Conservation (phyloP, 2,888 invertebrate genomes). For the Ophonus ardosiacus region DNA sequence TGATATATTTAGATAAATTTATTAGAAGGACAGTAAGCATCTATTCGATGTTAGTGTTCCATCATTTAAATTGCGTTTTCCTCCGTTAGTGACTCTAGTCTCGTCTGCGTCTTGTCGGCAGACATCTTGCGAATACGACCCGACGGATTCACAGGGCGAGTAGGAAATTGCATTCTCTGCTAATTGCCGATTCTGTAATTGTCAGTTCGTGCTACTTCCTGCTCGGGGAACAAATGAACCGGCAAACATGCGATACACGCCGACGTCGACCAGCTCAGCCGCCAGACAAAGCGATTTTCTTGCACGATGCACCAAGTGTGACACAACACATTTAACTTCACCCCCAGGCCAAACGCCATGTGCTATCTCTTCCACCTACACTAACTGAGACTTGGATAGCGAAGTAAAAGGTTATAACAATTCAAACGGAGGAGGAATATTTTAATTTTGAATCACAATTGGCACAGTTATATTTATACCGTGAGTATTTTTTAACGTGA, state of each 20-base stretch:
- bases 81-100: too few species aligned
- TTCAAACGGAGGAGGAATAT: not conserved
- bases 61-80: too few species aligned
- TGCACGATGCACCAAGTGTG: conserved; percentile 40
- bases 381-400: not conserved
- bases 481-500: too few species aligned
- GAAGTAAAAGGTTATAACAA: not conserved
- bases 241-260: conserved; percentile 56
- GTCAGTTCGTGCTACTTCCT: conserved; percentile 60
- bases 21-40: too few species aligned
- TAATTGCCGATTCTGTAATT: conserved; percentile 63
- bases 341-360: not conserved
- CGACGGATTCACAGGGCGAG: conserved; percentile 13
- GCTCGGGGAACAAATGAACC: conserved; percentile 44
- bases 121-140: conserved; percentile 54
- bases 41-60: too few species aligned
- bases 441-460: too few species aligned
- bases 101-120: not conserved
- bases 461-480: too few species aligned
- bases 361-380: conserved; percentile 8
- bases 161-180: conserved; percentile 62
- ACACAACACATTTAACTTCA: conserved; percentile 26
- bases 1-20: too few species aligned
- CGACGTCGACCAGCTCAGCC: not conserved
- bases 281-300: conserved; percentile 43